Base-by-base conservation (phyloP, 2,113 vertebrate genomes). In the Takifugu flavidus region DNA sequence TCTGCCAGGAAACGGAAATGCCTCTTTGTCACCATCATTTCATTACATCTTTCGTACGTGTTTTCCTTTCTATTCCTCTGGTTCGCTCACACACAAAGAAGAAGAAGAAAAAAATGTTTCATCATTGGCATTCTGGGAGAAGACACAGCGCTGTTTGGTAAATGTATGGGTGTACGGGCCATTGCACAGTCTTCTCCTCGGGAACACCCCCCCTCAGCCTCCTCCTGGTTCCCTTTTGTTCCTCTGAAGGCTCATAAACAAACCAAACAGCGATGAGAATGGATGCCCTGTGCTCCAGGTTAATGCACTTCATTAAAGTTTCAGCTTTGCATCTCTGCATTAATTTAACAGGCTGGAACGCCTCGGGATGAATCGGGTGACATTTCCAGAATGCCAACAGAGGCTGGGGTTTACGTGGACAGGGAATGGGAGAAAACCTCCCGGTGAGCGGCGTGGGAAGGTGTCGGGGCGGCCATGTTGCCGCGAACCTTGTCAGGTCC, bases 271-370 rank as follows among this genome's bases (percentile, higher is more conserved):
- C 42, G 6, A 53, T 66, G 39, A 56, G 58, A 80, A 76, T 75
- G 46, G 68, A 65, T 53, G 51, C 58, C 61, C 52, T 15, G 20
- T 63, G 63, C 68, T 79, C 49, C 75, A 83, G 80, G 82, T 87
- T 86, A 89, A 88, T 77, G 52, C 50, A 82, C 72, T 82, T 83
- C 79, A 88, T 87, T 85, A 83, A 64, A 80, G 74, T 70, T 77
- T 74, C 62, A 59, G 70, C 81, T 82, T 83, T 82, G 67, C 75
- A 78, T 78, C 78, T 82, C 75, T 67, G 75, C 58, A 72, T 82
- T 89, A 75, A 87, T 86, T 86, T 78, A 83, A 67, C 49, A 15
- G 73, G 67, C 74, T 13, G 12, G 56, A 65, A 70, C 70, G 79
- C 86, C 77, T 78, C 71, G 71, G 77, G 85, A 86, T 79, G 75